Evolutionary conservation across 2,888 invertebrate genomes (phyloP).

Genomic region (Biston betularia): DNA sequence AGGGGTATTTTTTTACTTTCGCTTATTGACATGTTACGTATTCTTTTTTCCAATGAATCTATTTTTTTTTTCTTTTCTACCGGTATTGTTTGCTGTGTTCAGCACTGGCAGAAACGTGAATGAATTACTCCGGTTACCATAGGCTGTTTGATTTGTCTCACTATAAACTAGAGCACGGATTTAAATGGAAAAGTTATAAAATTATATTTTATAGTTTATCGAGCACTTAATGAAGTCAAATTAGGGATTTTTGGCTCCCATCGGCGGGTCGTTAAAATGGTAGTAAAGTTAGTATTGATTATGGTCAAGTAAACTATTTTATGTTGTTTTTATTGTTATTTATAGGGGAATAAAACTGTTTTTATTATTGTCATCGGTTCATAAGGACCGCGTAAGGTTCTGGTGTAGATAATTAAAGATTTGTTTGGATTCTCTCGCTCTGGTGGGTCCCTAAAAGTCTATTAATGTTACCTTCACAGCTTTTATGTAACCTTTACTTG

Average conservation of each 20-base stretch:
- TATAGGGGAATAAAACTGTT: slow-evolving; percentile 80
- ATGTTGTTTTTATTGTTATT: slow-evolving; percentile 84
- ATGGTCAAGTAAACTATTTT: slow-evolving; percentile 80
- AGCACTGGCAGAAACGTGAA: slow-evolving; percentile 38
- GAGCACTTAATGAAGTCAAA: slow-evolving; percentile 81
- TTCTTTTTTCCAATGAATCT: slow-evolving; percentile 61
- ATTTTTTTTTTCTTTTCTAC: slow-evolving; percentile 58
- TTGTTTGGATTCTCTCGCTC: slow-evolving; percentile 46
- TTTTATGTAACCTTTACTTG: slow-evolving; percentile 27
- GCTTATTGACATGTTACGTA: slow-evolving; percentile 78
- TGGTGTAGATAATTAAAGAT: slow-evolving; percentile 48
- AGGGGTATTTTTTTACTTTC: slow-evolving; percentile 65
- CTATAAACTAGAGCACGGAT: slow-evolving; percentile 24
- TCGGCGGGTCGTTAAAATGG: slow-evolving; percentile 75
- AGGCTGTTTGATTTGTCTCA: slow-evolving; percentile 26
- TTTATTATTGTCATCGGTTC: slow-evolving; percentile 79
- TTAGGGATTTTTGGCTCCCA: slow-evolving; percentile 79
- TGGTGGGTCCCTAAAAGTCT: slow-evolving; percentile 44
- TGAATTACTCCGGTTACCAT: slow-evolving; percentile 50
- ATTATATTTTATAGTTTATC: slow-evolving; percentile 77
- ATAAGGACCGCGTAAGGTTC: slow-evolving; percentile 52
- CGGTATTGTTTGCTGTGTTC: slow-evolving; percentile 45
- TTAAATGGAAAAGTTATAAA: slow-evolving; percentile 57
- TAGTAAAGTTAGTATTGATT: slow-evolving; percentile 81
- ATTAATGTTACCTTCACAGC: slow-evolving; percentile 32